Evolutionary conservation across 1,140 invertebrate genomes (phyloP).

Genomic region (Philaenus spumarius): DNA sequence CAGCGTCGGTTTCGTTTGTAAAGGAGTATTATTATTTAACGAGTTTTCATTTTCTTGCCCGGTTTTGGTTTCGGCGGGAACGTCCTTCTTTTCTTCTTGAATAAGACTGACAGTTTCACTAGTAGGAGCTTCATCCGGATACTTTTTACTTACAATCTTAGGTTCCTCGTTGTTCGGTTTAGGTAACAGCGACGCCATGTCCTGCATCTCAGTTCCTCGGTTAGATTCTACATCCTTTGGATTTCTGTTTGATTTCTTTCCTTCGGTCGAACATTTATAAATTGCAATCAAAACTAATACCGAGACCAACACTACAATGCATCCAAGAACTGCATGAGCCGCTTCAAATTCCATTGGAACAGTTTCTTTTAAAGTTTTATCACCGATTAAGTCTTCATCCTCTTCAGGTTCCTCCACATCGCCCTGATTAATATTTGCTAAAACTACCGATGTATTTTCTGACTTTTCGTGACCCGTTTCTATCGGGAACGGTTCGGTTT

Average conservation of each 20-base stretch:
- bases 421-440: no score
- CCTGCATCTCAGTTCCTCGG: slow-evolving; percentile 27
- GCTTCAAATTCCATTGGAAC: no score
- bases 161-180: slow-evolving; percentile 24
- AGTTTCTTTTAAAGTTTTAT: no score
- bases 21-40: slow-evolving; percentile 4
- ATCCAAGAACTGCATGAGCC: slow-evolving; percentile 2
- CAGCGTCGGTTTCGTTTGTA: background rate
- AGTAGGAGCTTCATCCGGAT: slow-evolving; percentile 17
- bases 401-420: no score
- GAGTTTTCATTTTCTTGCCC: slow-evolving; percentile 8
- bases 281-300: slow-evolving; percentile 12
- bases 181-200: slow-evolving; percentile 26
- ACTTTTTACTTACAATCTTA: slow-evolving; percentile 11
- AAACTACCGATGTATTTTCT: no score
- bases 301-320: slow-evolving; percentile 11
- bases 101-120: slow-evolving; percentile 20
- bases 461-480: no score
- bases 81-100: slow-evolving; percentile 2
- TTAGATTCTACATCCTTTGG: slow-evolving; percentile 19
- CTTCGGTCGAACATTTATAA: background rate
- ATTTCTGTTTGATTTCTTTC: slow-evolving; percentile 15
- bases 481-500: no score
- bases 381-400: no score
- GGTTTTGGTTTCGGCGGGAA: background rate